phyloP scores from a whole-genome alignment of 2,113 vertebrate species.

The Hemiprocne comata region DNA sequence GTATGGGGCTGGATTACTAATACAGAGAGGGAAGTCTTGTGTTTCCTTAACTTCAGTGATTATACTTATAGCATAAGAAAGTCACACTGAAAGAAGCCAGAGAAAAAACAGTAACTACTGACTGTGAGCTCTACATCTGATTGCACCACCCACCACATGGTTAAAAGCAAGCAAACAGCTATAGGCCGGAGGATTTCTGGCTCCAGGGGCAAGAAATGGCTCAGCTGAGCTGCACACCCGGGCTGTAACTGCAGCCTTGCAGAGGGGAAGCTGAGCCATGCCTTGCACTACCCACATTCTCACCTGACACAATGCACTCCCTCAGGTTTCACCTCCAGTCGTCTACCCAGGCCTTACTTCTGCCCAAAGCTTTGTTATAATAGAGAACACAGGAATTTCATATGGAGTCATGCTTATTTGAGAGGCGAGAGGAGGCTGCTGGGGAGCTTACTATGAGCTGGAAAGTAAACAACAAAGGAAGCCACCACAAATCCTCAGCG shows the following conservation, averaged over 20 bases:
- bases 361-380: not conserved
- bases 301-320: not conserved
- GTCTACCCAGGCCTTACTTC: not conserved
- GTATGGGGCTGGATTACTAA: not conserved
- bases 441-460: not conserved
- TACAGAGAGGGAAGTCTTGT: not conserved
- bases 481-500: not conserved
- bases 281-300: fast-evolving
- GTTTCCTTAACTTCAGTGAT: not conserved
- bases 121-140: not conserved
- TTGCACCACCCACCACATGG: not conserved
- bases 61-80: not conserved
- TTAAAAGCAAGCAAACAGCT: not conserved
- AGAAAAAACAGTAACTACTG: not conserved
- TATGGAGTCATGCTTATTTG: not conserved
- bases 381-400: not conserved
- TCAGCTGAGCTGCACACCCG: not conserved
- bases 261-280: fast-evolving
- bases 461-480: not conserved
- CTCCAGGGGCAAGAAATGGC: not conserved
- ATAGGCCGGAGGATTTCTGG: not conserved
- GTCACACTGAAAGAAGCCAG: not conserved
- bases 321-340: not conserved
- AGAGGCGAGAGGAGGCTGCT: not conserved
- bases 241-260: not conserved